Evolutionary conservation across 2,888 invertebrate species (phyloP).

Genomic region (Lamellibrachia columna): DNA sequence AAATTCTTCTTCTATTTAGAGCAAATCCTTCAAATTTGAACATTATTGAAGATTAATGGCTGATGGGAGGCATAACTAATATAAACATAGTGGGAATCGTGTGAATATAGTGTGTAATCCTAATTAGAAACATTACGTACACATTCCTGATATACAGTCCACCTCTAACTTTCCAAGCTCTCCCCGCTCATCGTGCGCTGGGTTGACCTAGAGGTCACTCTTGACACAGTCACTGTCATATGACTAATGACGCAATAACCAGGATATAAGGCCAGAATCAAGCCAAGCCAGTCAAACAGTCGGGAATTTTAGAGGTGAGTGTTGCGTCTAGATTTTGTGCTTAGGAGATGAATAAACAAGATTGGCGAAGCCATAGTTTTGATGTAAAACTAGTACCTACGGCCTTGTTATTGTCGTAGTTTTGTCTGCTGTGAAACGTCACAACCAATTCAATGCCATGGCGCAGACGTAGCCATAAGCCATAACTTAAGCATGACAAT

Average conservation of each 20-base stretch:
- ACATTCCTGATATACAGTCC: neutral
- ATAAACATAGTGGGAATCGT: neutral
- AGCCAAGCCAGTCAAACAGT: neutral
- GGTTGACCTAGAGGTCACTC: slow-evolving; percentile 8
- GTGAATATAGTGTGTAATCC: neutral
- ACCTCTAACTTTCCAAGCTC: neutral
- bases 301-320: neutral
- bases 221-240: slow-evolving; percentile 5
- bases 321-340: neutral
- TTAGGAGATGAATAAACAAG: neutral
- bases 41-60: neutral
- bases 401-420: too few relatives aligned
- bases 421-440: neutral
- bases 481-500: neutral
- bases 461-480: neutral
- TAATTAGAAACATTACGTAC: neutral
- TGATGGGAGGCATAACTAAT: neutral
- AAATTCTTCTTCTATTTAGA: neutral
- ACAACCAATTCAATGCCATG: neutral
- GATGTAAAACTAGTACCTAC: neutral
- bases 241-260: neutral
- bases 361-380: neutral
- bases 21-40: too few relatives aligned
- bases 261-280: neutral
- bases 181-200: neutral